A percentile compares a stretch with the other conserved stretches of the same genome.
These are phyloP conservation scores for Nansenia antarctica DNA, from an alignment of 2,113 vertebrate species.

Conservation along the genomic window DNA sequence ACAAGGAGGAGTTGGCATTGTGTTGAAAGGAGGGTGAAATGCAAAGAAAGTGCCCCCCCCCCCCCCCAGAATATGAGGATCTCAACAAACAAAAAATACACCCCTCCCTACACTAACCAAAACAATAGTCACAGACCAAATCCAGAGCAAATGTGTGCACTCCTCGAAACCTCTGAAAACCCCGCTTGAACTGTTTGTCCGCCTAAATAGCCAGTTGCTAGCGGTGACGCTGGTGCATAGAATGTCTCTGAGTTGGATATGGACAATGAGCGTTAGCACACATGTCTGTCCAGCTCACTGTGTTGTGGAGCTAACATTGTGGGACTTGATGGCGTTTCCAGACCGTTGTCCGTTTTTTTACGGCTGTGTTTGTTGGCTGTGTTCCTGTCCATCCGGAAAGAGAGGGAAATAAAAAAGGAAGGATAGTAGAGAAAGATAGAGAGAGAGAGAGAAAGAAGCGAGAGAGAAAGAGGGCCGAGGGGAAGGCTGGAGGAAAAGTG, in stretches of 20 bases:
- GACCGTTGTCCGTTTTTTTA: constrained; percentile 73
- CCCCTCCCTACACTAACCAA: not conserved
- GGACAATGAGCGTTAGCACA: constrained; percentile 39
- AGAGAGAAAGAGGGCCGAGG: not conserved
- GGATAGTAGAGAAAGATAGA: constrained; percentile 21
- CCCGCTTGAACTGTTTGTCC: constrained; percentile 21
- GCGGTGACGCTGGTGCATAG: constrained; percentile 4
- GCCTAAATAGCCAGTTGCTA: constrained; percentile 34
- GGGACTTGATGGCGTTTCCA: constrained; percentile 72
- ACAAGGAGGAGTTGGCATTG: not conserved
- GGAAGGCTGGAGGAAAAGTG: not conserved
- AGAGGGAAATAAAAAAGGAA: constrained; percentile 22
- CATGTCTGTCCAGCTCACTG: constrained; percentile 46
- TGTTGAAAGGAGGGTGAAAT: not conserved
- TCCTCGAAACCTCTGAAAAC: not conserved
- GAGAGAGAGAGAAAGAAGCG: not conserved
- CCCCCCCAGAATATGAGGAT: too few species aligned
- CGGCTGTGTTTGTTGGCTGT: constrained; percentile 73
- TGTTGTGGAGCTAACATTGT: constrained; percentile 24
- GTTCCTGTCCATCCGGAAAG: constrained; percentile 48
- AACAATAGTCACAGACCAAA: not conserved
- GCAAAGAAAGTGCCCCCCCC: not conserved
- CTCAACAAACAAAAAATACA: too few species aligned
- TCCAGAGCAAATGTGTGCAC: not conserved
- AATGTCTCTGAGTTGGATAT: constrained; percentile 40